Percentiles rank a stretch among this genome's conserved stretches.
phyloP scores from a whole-genome alignment of 2,113 vertebrate species.

The Ceyx cyanopectus region DNA sequence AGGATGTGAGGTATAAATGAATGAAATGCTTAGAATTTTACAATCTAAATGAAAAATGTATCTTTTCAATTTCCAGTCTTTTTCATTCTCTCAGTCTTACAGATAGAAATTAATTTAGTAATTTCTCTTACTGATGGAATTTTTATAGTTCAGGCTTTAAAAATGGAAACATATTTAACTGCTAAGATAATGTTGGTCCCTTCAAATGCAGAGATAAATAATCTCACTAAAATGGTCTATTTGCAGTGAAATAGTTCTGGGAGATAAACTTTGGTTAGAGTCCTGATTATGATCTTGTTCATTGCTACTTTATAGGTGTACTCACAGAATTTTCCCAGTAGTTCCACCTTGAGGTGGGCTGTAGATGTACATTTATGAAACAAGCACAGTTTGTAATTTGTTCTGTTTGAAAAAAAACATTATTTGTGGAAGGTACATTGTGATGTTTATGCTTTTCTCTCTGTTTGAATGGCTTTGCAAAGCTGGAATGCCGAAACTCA shows the following conservation, averaged over 20 bases:
- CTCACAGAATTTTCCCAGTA: neutral
- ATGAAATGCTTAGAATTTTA: neutral
- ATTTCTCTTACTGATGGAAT: neutral
- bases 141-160: neutral
- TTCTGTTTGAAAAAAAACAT: neutral
- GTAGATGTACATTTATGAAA: neutral
- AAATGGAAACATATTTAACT: neutral
- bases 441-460: neutral
- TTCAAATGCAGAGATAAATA: neutral
- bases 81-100: neutral
- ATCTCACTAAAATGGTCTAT: neutral
- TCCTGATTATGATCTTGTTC: neutral
- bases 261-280: neutral
- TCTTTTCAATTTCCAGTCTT: neutral
- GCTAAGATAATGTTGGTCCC: neutral
- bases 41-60: neutral
- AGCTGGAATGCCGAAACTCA: neutral
- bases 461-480: neutral
- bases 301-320: neutral
- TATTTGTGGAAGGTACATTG: neutral
- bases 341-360: neutral
- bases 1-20: neutral
- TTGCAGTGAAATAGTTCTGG: neutral
- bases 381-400: neutral
- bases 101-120: neutral